Base-by-base conservation (phyloP, 2,888 invertebrate species). In the Euzetes globulus region DNA sequence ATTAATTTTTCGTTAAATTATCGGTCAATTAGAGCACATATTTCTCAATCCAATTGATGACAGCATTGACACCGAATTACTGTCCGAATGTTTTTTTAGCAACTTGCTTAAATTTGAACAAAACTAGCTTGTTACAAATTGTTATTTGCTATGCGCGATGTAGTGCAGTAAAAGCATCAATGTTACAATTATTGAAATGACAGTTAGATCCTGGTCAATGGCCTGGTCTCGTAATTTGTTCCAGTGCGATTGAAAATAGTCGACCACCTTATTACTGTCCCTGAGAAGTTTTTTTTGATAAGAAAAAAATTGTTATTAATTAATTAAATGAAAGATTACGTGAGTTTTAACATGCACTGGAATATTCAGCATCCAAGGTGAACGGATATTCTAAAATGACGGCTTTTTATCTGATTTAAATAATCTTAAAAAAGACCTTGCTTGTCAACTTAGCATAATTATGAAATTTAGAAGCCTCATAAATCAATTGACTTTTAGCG, bases 81-180 rank as follows among this genome's bases (percentile, higher is more conserved):
- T 33, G 33, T 33, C 33, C 33, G 7, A 33, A 33, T 33, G 33
- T 33, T 33, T 33, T 33, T 33, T 33, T 19, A 55, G 55, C 22
- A 7, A 19, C 3, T 19, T 19, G 7, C 11, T 25, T 25, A 37
- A n/a, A 7, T 6, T 33, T 68, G 22, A 68, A 13, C 47, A 9
- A 3, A 27, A 4, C 6, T 68, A 29, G 9, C 22, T 27, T 22
- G 25, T 11, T 65, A 41, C 19, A 6, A 17, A n/a, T 25, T 37
- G 11, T 52, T 73, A 73, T 71, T 74, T 74, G 70, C 60, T 71
- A 19, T 74, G 70, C 5, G 74, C 74, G 27, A 74, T 74, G 70
- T 70, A 74, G 27, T 74, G 74, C 50, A 74, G 27, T 17, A 74
- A 60, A 19, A 74, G 70, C 74, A 74, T 74, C 17, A 74, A 17